Percentiles rank a stretch among this genome's conserved stretches.
phyloP scores from a whole-genome alignment of 2,113 vertebrate genomes.

The Colossoma macropomum region DNA sequence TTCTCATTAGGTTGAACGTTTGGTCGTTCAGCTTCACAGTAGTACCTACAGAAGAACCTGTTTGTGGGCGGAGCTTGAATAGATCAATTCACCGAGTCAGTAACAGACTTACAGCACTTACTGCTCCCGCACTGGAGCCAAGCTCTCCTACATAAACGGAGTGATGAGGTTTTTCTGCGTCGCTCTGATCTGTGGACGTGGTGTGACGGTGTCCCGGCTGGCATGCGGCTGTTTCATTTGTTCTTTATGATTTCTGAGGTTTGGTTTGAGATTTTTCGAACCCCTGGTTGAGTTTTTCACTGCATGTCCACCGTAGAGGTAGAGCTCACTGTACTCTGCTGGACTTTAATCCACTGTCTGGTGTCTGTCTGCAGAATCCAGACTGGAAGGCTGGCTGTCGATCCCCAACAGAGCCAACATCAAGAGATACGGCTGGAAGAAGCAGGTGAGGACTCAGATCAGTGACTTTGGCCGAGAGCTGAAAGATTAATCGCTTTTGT shows the following conservation, averaged over 20 bases:
- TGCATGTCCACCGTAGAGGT: constrained; percentile 64
- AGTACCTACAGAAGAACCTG: too few species aligned
- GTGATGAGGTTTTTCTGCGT: background rate
- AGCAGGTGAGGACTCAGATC: constrained; percentile 83
- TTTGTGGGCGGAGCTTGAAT: background rate
- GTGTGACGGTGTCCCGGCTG: constrained; percentile 15
- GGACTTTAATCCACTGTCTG: background rate
- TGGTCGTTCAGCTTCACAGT: too few species aligned
- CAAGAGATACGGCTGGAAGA: constrained; percentile 97
- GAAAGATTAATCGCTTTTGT: too few species aligned
- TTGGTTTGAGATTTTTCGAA: constrained; percentile 25
- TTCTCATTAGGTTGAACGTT: too few species aligned
- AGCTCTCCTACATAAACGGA: too few species aligned
- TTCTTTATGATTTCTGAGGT: constrained; percentile 16
- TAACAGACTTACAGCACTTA: too few species aligned
- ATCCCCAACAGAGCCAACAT: constrained; percentile 96
- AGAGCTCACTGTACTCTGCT: background rate
- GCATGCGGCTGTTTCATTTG: constrained; percentile 31
- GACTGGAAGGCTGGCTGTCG: constrained; percentile 98
- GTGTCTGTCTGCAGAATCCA: constrained; percentile 83
- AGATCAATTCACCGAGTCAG: too few species aligned
- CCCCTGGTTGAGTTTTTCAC: constrained; percentile 59
- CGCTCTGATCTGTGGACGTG: background rate
- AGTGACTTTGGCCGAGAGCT: too few species aligned
- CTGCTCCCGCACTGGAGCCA: too few species aligned